A percentile compares a stretch with the other conserved stretches of the same genome.
These are phyloP conservation scores for Scleropages formosus DNA, from an alignment of 2,797 vertebrate genomes.

Conservation along the genomic window DNA sequence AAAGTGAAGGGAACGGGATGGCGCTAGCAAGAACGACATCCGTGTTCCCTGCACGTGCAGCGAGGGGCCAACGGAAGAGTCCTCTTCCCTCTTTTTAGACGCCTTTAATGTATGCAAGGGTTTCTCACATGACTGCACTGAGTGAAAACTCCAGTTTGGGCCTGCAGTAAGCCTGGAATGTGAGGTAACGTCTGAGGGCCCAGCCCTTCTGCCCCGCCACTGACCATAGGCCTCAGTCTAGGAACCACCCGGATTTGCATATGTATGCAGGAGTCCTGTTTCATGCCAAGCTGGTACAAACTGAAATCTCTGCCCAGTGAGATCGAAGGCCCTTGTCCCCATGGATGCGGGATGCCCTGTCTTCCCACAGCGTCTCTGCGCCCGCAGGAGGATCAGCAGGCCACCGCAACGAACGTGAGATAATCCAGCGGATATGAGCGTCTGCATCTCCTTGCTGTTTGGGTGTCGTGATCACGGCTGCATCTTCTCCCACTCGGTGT, in stretches of 20 bases:
- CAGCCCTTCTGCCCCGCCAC: slow-evolving; percentile 46
- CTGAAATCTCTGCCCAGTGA: background rate
- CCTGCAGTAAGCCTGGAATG: slow-evolving; percentile 37
- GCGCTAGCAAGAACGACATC: too few relatives aligned
- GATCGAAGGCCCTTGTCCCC: slow-evolving; percentile 10
- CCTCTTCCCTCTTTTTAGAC: slow-evolving; percentile 41
- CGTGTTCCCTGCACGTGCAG: too few relatives aligned
- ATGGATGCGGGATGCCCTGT: background rate
- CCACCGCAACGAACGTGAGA: background rate
- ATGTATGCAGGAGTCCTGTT: background rate
- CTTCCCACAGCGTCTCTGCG: slow-evolving; percentile 23
- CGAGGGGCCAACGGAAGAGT: slow-evolving; percentile 39
- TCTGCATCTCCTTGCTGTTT: slow-evolving; percentile 9
- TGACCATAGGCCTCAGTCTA: slow-evolving; percentile 27
- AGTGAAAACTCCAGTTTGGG: slow-evolving; percentile 34
- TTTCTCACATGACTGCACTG: background rate
- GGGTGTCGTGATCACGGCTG: background rate
- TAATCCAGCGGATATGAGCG: slow-evolving; percentile 23
- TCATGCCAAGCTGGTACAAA: slow-evolving; percentile 2
- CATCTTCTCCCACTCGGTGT: slow-evolving; percentile 6
- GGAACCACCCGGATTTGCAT: slow-evolving; percentile 28
- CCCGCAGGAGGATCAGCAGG: background rate
- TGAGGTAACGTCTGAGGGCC: slow-evolving; percentile 62
- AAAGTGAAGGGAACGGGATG: too few relatives aligned
- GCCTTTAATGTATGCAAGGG: background rate